Percentiles rank a stretch among this genome's conserved stretches.
These are phyloP conservation scores for Athalia rosae DNA, from an alignment of 2,888 invertebrate genomes.

Conservation along the genomic window DNA sequence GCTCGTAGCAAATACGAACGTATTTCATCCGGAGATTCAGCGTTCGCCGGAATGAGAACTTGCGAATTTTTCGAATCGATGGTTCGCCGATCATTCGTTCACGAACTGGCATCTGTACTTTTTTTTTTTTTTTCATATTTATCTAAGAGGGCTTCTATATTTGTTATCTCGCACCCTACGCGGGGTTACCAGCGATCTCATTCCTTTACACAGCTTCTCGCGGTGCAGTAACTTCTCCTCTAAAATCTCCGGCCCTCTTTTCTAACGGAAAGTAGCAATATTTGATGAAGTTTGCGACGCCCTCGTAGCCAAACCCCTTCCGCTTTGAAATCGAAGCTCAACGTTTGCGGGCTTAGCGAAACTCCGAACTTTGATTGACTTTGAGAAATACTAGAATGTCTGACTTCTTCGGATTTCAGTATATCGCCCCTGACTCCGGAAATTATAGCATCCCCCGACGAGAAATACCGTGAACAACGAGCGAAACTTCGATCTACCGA, in stretches of 20 bases:
- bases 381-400: conserved; percentile 19
- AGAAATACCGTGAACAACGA: conserved; percentile 20
- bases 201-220: background rate
- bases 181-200: background rate
- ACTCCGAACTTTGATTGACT: conserved; percentile 41
- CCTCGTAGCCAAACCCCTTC: conserved; percentile 24
- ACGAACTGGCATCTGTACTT: background rate
- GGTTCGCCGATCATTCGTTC: background rate
- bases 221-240: background rate
- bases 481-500: conserved; percentile 2
- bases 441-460: conserved; percentile 16
- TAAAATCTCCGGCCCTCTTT: conserved; percentile 13
- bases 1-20: background rate
- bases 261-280: conserved; percentile 29
- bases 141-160: too few relatives aligned
- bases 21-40: background rate
- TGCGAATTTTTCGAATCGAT: too few relatives aligned
- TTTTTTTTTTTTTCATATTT: too few relatives aligned
- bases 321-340: conserved; percentile 28
- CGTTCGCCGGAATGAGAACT: too few relatives aligned
- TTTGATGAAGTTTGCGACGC: conserved; percentile 37
- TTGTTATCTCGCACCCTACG: background rate
- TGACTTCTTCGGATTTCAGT: background rate
- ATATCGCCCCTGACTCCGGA: conserved; percentile 12
- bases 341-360: conserved; percentile 29